phyloP scores from a whole-genome alignment of 2,797 vertebrate species.

The Threskiornis aethiopicus region DNA sequence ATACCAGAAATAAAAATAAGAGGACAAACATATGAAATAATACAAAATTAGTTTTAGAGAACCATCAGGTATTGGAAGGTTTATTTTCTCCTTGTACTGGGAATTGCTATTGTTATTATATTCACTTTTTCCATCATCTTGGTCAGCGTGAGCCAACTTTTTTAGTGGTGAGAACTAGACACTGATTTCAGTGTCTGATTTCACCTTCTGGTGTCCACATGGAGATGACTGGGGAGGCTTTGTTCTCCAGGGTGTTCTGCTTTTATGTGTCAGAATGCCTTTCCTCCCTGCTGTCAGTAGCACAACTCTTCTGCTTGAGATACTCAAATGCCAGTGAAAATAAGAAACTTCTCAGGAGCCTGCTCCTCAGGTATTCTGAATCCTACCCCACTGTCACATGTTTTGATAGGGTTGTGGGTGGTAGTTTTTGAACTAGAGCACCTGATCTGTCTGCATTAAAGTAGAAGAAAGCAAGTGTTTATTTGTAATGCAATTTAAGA shows the following conservation, averaged over 20 bases:
- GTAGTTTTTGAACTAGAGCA: not conserved
- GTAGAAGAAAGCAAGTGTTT: not conserved
- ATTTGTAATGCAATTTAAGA: not conserved
- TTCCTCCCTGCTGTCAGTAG: not conserved
- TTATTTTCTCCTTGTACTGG: not conserved
- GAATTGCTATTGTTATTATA: not conserved
- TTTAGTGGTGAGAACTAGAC: not conserved
- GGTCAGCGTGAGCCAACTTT: not conserved
- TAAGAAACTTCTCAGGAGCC: not conserved
- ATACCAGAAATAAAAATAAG: not conserved
- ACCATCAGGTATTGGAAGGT: not conserved
- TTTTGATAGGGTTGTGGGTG: not conserved
- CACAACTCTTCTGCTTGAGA: not conserved
- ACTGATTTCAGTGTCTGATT: not conserved
- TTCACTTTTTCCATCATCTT: not conserved
- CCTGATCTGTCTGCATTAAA: not conserved
- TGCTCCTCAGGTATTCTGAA: not conserved
- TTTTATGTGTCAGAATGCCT: not conserved
- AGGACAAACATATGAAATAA: not conserved
- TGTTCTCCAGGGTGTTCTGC: not conserved
- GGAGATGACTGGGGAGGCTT: not conserved
- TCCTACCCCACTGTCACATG: no score
- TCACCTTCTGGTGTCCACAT: not conserved
- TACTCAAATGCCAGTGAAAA: not conserved
- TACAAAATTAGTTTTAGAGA: not conserved